Evolutionary conservation across 2,113 vertebrate species (phyloP).

Genomic region (Apodemus speciosus): DNA sequence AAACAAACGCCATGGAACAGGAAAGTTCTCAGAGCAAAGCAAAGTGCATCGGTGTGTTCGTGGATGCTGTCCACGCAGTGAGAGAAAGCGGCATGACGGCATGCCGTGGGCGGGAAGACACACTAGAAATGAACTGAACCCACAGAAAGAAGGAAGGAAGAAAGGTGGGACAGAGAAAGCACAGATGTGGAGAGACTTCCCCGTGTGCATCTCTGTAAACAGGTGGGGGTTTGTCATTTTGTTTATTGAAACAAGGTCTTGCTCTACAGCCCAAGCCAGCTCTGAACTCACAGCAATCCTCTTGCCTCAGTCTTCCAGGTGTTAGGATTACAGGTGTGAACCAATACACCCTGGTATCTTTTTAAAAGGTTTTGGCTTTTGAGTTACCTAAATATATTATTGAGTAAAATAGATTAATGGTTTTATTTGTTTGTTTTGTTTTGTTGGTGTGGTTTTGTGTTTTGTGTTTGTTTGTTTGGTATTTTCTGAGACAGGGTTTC

Average conservation of each 20-base stretch:
- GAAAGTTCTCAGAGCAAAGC: neutral
- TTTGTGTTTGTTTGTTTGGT: no score
- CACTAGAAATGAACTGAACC: constrained; percentile 22
- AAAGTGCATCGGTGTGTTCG: neutral
- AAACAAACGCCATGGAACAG: no score
- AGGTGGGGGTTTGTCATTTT: neutral
- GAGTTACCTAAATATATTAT: neutral
- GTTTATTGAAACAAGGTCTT: neutral
- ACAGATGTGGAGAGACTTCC: neutral
- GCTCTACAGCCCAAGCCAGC: neutral
- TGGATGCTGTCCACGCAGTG: neutral
- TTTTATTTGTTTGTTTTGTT: neutral
- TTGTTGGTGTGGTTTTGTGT: no score
- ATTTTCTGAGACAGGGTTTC: no score
- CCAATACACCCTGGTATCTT: neutral
- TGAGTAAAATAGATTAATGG: neutral
- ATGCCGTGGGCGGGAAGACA: neutral
- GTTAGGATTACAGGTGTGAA: neutral
- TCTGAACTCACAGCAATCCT: neutral
- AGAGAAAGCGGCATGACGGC: neutral
- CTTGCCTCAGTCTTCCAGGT: no score
- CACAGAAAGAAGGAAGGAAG: neutral
- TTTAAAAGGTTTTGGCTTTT: neutral
- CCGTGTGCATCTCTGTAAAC: constrained; percentile 7
- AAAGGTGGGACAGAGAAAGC: neutral